Percentiles rank a stretch among this genome's conserved stretches.
These are phyloP conservation scores for Philantomba maxwellii DNA, from an alignment of 2,113 vertebrate genomes.

Conservation along the genomic window DNA sequence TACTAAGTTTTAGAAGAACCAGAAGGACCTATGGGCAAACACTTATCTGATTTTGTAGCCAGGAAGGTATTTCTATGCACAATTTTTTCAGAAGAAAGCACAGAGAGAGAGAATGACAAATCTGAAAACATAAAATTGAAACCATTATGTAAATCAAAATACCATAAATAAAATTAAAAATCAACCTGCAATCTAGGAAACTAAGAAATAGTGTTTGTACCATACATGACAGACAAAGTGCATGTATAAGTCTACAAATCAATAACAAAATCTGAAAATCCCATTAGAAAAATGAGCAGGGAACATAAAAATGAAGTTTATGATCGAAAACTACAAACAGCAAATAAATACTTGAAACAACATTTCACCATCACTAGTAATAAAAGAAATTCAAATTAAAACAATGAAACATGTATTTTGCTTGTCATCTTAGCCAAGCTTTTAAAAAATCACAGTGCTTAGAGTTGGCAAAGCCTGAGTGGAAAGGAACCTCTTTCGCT, in stretches of 20 bases:
- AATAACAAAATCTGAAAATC: slow-evolving; percentile 31
- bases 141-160: neutral
- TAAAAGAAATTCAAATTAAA: slow-evolving; percentile 58
- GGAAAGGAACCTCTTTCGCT: neutral
- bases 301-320: slow-evolving; percentile 45
- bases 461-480: slow-evolving; percentile 33
- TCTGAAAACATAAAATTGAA: slow-evolving; percentile 22
- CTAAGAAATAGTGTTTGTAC: neutral
- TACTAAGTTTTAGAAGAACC: neutral
- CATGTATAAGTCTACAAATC: slow-evolving; percentile 34
- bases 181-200: slow-evolving; percentile 14
- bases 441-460: slow-evolving; percentile 33
- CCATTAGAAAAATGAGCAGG: slow-evolving; percentile 34
- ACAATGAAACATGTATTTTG: slow-evolving; percentile 27
- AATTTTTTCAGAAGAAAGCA: neutral
- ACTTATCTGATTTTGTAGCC: neutral
- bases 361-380: slow-evolving; percentile 10
- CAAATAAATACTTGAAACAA: slow-evolving; percentile 40
- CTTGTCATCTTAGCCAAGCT: slow-evolving; percentile 29
- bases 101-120: neutral
- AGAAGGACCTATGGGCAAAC: neutral
- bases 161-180: slow-evolving; percentile 28
- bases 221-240: neutral
- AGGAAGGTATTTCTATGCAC: neutral
- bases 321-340: neutral